phyloP scores from a whole-genome alignment of 2,113 vertebrate genomes.

The Malurus melanocephalus region DNA sequence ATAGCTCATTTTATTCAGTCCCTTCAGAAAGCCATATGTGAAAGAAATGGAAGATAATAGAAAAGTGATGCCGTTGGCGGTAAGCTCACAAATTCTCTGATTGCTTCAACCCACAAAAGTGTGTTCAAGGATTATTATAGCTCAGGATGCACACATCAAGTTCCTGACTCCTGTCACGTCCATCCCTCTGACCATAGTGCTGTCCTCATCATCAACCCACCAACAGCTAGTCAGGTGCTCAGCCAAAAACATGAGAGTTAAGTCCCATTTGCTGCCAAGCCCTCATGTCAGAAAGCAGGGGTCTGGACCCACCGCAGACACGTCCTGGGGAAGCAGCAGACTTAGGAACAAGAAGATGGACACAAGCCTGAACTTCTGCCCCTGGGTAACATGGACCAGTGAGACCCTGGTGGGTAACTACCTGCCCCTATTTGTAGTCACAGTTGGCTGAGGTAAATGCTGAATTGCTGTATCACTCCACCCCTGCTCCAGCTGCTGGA shows the following conservation, averaged over 20 bases:
- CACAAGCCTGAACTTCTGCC: neutral
- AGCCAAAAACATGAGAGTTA: neutral
- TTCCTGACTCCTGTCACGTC: neutral
- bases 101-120: neutral
- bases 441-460: neutral
- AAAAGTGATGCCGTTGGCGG: neutral
- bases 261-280: neutral
- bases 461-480: neutral
- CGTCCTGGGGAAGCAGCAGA: neutral
- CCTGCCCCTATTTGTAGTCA: neutral
- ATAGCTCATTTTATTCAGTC: neutral
- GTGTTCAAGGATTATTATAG: neutral
- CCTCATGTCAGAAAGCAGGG: neutral
- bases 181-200: neutral
- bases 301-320: accelerated
- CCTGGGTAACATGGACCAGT: neutral
- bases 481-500: neutral
- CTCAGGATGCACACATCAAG: neutral
- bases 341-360: neutral
- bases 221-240: neutral
- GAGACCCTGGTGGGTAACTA: neutral
- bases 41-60: neutral
- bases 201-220: neutral
- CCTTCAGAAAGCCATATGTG: neutral
- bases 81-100: neutral